Base-by-base conservation (phyloP, 1,140 invertebrate genomes). In the Drosophila mauritiana region DNA sequence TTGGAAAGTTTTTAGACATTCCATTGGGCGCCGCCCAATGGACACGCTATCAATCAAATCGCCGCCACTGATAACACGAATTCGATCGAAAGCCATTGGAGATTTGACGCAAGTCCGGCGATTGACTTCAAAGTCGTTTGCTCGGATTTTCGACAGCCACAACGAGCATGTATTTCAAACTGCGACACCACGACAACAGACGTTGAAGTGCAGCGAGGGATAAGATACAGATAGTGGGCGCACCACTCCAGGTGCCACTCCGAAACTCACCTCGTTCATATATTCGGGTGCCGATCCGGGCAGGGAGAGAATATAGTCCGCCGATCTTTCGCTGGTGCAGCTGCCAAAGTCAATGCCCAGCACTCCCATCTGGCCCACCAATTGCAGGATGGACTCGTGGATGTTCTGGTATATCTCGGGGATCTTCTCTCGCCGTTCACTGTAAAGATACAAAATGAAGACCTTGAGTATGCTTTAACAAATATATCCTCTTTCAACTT, bases 321-420 rank as follows among this genome's bases (percentile, higher is more conserved):
- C 93, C 37, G 94, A 94, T 2, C 80, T 72, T 20, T 93, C 72
- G 62, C 94, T 94, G 36, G 92, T 92, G 11, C 91, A 83, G 48
- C 93, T 92, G 20, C 92, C 91, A n/a, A 95, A 88, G 1, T 85
- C 58, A 11, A 95, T 93, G 17, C 93, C 92, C 20, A 95, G 81
- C 3, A 85, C 73, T 0, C 78, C 68, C 95, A 96, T 94, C 48
- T 95, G 93, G 46, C 89, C 83, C 4, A 94, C 93, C 42, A 96
- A 92, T 57, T 94, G 94, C 65, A 94, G 94, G 20, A 96, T 96
- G 0, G 94, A 94, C 75, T 96, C 95, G 65, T 95, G 94, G 20
- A 96, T 93, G 73, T 96, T 96, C 73, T 93, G 93, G 46, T 93
- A 93, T 34, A 96, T 96, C 65, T 94, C 93, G 6, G 92, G 85